Evolutionary conservation across 2,888 invertebrate genomes (phyloP).

Genomic region (Ichneumoninae sp.): DNA sequence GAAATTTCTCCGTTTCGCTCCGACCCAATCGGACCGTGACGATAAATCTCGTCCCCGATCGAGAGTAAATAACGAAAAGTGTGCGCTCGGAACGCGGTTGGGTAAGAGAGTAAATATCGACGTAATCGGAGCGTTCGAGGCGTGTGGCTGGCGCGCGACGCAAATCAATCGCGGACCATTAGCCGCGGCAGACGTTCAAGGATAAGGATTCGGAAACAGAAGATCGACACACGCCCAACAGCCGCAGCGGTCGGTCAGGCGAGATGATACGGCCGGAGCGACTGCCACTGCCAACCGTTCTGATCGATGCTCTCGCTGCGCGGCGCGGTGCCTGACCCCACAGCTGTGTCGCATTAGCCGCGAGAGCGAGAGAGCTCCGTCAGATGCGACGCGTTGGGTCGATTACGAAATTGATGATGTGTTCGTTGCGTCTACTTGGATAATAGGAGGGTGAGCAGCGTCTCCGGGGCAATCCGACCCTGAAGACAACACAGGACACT

Average conservation of each 20-base stretch:
- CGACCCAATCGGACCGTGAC: not conserved
- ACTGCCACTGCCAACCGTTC: constrained; percentile 38
- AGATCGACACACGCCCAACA: not conserved
- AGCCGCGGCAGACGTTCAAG: constrained; percentile 54
- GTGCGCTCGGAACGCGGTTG: constrained; percentile 4
- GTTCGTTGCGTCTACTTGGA: constrained; percentile 60
- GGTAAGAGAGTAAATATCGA: not conserved
- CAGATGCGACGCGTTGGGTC: constrained; percentile 72
- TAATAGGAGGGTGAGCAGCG: constrained; percentile 43
- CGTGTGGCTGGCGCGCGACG: constrained; percentile 74
- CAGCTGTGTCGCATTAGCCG: constrained; percentile 72
- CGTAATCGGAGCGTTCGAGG: constrained; percentile 23
- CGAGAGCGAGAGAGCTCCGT: constrained; percentile 62
- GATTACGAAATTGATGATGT: constrained; percentile 76
- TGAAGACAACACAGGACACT: constrained; percentile 55
- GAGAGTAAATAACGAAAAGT: not conserved
- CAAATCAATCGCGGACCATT: constrained; percentile 76
- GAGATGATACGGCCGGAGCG: constrained; percentile 26
- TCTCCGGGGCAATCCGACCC: constrained; percentile 43
- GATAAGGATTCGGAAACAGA: constrained; percentile 72
- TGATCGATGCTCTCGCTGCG: constrained; percentile 60
- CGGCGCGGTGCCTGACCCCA: constrained; percentile 57
- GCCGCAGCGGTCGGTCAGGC: not conserved
- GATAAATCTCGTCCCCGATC: not conserved
- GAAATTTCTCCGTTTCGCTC: not conserved